A percentile compares a stretch with the other conserved stretches of the same genome.
Conservation (phyloP, 2,888 invertebrate species). For the Ametastegia equiseti region DNA sequence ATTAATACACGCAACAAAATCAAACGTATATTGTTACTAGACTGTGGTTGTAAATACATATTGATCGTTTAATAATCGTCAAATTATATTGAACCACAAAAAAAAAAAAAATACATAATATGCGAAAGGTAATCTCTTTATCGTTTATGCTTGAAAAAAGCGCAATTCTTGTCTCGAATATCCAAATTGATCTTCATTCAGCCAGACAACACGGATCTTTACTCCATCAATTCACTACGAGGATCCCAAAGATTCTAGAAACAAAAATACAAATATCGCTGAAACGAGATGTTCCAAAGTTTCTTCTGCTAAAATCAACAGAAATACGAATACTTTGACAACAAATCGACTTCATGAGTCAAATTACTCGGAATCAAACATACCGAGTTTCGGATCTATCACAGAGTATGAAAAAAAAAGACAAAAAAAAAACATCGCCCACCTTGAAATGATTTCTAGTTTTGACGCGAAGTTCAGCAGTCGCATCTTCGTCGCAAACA, state of each 20-base stretch:
- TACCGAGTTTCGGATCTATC: too few relatives aligned
- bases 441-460: constrained; percentile 99
- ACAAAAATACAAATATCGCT: constrained; percentile 53
- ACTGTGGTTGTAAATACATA: too few relatives aligned
- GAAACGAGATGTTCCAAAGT: background rate
- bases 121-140: too few relatives aligned
- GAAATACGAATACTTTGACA: background rate
- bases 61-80: too few relatives aligned
- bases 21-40: background rate
- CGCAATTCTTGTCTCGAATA: too few relatives aligned
- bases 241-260: constrained; percentile 77
- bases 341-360: too few relatives aligned
- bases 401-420: too few relatives aligned
- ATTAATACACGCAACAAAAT: background rate
- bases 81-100: too few relatives aligned
- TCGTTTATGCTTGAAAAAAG: too few relatives aligned
- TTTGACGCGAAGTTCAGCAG: constrained; percentile 96
- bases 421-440: constrained; percentile 52
- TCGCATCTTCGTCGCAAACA: constrained; percentile 98
- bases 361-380: too few relatives aligned
- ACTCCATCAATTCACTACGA: constrained; percentile 76
- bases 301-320: background rate
- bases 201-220: constrained; percentile 46
- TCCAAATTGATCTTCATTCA: too few relatives aligned
- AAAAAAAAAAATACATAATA: too few relatives aligned